Evolutionary conservation across 2,113 vertebrate genomes (phyloP).

Genomic region (Poeciliopsis occidentalis): DNA sequence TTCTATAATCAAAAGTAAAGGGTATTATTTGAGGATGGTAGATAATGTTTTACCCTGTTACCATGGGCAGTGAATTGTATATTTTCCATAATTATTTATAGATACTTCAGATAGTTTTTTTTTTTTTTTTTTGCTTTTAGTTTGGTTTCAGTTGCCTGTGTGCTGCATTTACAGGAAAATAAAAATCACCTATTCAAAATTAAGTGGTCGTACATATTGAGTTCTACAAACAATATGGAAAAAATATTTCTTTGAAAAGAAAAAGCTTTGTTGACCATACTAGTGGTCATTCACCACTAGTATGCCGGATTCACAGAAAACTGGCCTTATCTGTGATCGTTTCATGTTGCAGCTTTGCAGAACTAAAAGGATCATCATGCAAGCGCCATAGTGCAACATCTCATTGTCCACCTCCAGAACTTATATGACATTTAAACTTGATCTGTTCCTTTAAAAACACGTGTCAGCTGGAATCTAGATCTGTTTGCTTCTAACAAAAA

Average conservation of each 20-base stretch:
- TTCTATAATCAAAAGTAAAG: too few species aligned
- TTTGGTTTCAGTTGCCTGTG: not conserved
- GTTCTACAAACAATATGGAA: not conserved
- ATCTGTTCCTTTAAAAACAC: conserved; percentile 3
- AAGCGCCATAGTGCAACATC: not conserved
- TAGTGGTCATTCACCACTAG: not conserved
- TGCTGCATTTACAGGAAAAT: not conserved
- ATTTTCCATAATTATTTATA: too few species aligned
- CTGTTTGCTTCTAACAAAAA: not conserved
- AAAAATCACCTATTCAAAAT: not conserved
- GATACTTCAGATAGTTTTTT: too few species aligned
- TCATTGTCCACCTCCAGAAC: not conserved
- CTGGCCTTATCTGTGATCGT: not conserved
- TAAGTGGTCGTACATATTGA: not conserved
- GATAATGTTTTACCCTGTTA: too few species aligned
- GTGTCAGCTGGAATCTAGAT: not conserved
- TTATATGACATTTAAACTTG: conserved; percentile 2
- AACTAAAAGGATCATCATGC: not conserved
- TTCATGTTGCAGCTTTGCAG: not conserved
- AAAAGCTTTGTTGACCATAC: too few species aligned
- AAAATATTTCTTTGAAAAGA: not conserved
- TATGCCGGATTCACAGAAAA: not conserved
- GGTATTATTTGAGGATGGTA: too few species aligned
- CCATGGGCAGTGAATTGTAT: too few species aligned
- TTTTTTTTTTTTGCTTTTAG: not conserved